phyloP scores from a whole-genome alignment of 1,140 invertebrate genomes.

The Callitettix versicolor region DNA sequence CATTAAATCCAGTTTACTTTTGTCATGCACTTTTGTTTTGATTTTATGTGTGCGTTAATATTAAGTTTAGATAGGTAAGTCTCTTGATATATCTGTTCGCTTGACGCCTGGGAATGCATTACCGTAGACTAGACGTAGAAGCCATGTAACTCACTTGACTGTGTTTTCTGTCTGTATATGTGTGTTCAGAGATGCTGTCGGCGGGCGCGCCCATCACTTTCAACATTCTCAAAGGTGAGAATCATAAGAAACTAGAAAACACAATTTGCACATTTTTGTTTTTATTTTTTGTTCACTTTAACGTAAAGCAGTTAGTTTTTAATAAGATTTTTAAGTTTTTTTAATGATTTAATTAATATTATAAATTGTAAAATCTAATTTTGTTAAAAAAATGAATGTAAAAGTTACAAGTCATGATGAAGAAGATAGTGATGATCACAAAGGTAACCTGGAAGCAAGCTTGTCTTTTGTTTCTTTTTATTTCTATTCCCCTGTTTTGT shows the following conservation, averaged over 20 bases:
- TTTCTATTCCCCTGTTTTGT: too few species aligned
- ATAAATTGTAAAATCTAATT: too few species aligned
- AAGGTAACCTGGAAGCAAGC: background rate
- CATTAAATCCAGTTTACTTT: background rate
- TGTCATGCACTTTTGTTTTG: too few species aligned
- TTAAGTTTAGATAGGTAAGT: background rate
- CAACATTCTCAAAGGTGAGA: conserved; percentile 66
- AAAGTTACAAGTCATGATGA: too few species aligned
- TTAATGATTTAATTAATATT: too few species aligned
- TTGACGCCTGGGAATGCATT: conserved; percentile 6
- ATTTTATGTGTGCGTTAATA: too few species aligned
- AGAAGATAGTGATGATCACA: too few species aligned
- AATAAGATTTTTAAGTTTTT: too few species aligned
- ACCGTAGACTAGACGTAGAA: background rate
- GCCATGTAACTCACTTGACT: conserved; percentile 1
- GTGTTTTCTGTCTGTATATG: conserved; percentile 19
- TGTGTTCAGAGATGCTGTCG: conserved; percentile 56
- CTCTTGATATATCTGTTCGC: background rate
- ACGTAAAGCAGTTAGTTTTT: too few species aligned
- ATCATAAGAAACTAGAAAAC: background rate
- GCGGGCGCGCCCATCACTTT: conserved; percentile 59
- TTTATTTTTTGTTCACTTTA: too few species aligned
- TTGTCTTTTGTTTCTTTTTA: conserved; percentile 2
- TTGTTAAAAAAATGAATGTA: too few species aligned
- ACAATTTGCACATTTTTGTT: conserved; percentile 13